Conservation (phyloP, 92 coral and sea anemone genomes). For the Palythoa grandiflora region DNA sequence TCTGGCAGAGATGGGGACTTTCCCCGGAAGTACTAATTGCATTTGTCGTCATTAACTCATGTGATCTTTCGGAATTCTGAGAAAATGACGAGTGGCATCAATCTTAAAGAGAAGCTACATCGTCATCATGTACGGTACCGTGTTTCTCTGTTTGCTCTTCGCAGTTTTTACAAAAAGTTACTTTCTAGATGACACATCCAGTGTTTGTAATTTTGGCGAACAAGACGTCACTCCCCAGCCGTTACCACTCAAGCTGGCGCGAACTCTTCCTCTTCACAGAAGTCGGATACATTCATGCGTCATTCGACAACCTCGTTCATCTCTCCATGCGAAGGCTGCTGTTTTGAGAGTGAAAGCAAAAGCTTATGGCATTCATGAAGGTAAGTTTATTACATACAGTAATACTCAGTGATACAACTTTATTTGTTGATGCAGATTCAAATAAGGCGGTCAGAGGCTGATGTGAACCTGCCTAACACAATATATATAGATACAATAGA, state of each 20-base stretch:
- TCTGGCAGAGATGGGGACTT: too few relatives aligned
- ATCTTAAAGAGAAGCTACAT: not conserved
- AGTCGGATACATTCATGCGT: slow-evolving; percentile 21
- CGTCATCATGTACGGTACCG: not conserved
- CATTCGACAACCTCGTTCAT: not conserved
- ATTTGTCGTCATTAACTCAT: too few relatives aligned
- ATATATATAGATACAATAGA: too few relatives aligned
- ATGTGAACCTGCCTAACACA: too few relatives aligned
- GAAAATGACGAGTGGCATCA: too few relatives aligned
- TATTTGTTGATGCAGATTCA: too few relatives aligned
- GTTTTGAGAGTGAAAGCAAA: slow-evolving; percentile 23
- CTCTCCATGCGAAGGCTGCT: not conserved
- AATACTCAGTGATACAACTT: too few relatives aligned
- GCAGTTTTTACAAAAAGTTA: not conserved
- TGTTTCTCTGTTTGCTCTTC: not conserved
- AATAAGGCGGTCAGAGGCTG: too few relatives aligned
- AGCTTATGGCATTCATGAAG: slow-evolving; percentile 9
- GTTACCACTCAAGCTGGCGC: slow-evolving; percentile 8
- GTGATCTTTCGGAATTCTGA: too few relatives aligned
- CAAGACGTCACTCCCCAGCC: not conserved
- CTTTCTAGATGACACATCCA: not conserved
- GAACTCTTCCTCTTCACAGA: slow-evolving; percentile 12
- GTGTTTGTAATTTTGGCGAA: slow-evolving; percentile 31
- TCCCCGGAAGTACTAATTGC: too few relatives aligned
- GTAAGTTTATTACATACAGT: not conserved